phyloP scores from a whole-genome alignment of 53 echinoderm and acorn worm species.

The Luidia sarsii region DNA sequence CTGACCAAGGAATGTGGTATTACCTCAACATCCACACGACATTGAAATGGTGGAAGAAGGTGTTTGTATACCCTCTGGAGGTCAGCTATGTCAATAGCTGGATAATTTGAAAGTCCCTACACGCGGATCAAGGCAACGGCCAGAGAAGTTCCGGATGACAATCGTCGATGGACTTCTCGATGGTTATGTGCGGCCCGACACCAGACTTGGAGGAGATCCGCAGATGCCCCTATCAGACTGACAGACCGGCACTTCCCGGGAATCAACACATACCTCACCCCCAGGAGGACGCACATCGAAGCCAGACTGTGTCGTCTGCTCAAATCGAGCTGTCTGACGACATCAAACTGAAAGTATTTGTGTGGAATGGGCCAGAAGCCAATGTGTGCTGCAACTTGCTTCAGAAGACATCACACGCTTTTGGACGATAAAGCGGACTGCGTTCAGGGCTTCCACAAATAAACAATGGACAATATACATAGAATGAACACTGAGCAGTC shows the following conservation, averaged over 20 bases:
- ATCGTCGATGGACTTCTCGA: slow-evolving; percentile 12
- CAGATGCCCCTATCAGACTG: background rate
- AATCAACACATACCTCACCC: background rate
- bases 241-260: background rate
- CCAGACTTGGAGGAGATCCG: background rate
- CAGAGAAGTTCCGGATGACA: too few relatives aligned
- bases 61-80: slow-evolving; percentile 11
- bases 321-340: slow-evolving; percentile 32
- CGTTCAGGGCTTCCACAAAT: slow-evolving; percentile 1
- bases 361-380: slow-evolving; percentile 22
- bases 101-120: slow-evolving; percentile 12
- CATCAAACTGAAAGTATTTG: slow-evolving; percentile 42
- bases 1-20: background rate
- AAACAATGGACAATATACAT: too few relatives aligned
- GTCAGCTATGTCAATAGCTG: slow-evolving; percentile 27
- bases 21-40: background rate
- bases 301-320: slow-evolving; percentile 50
- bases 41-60: too few relatives aligned
- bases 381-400: slow-evolving; percentile 47
- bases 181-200: background rate
- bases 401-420: slow-evolving; percentile 43
- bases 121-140: background rate
- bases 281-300: slow-evolving; percentile 17
- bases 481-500: too few relatives aligned
- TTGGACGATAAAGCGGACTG: slow-evolving; percentile 30